phyloP scores from a whole-genome alignment of 2,888 invertebrate genomes.

The Hypena proboscidalis region DNA sequence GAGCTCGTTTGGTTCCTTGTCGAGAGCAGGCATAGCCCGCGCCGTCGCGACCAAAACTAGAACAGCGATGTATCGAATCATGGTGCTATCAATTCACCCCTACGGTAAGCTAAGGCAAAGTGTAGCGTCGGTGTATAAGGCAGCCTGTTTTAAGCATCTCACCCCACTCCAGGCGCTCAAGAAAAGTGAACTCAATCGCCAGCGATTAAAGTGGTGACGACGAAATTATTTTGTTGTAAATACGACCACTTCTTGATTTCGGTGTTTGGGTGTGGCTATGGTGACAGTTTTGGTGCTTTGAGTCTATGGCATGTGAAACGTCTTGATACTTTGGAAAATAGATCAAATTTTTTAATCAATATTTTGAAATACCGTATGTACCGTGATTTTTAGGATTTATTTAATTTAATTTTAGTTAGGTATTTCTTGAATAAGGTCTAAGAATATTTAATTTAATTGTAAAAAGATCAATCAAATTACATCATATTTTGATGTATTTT shows the following conservation, averaged over 20 bases:
- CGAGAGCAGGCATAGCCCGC: slow-evolving; percentile 77
- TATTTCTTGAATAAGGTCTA: too few species aligned
- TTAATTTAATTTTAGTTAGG: too few species aligned
- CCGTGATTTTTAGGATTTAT: too few species aligned
- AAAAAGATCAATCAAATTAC: too few species aligned
- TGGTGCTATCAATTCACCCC: slow-evolving; percentile 72
- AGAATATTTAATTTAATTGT: too few species aligned
- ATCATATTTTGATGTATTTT: too few species aligned
- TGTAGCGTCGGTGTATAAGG: slow-evolving; percentile 72
- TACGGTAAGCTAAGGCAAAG: slow-evolving; percentile 76
- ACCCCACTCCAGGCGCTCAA: slow-evolving; percentile 76
- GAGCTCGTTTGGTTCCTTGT: slow-evolving; percentile 82
- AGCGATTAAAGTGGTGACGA: slow-evolving; percentile 73
- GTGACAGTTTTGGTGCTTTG: slow-evolving; percentile 18
- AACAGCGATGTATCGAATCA: slow-evolving; percentile 78
- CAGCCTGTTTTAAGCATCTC: slow-evolving; percentile 78
- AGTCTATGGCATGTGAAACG: too few species aligned
- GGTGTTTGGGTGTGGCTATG: slow-evolving; percentile 29
- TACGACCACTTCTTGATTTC: slow-evolving; percentile 59
- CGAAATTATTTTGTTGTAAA: slow-evolving; percentile 73
- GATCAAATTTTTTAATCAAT: too few species aligned
- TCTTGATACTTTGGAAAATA: too few species aligned
- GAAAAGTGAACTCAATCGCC: slow-evolving; percentile 78
- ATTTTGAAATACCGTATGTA: too few species aligned
- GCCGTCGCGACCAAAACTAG: slow-evolving; percentile 81